Base-by-base conservation (phyloP, 2,888 invertebrate species). In the Ectobius pallidus region DNA sequence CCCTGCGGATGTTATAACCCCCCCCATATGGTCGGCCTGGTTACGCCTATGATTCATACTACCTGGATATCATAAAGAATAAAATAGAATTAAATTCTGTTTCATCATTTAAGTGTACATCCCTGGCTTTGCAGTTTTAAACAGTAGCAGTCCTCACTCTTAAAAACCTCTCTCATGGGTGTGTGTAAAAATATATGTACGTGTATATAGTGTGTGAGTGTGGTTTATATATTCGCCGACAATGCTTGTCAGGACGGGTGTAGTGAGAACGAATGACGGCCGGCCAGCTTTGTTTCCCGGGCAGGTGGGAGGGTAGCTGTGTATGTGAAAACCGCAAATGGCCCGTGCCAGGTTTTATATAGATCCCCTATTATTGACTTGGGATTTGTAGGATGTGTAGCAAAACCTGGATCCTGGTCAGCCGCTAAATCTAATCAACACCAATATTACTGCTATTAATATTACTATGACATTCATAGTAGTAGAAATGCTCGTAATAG, bases 311-410 rank as follows among this genome's bases (percentile, higher is more conserved):
- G 65, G 34, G 22, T 6, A 11, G 34, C 7, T 34, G 65, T 46
- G 65, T 65, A 46, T 65, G 65, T 65, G 65, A 72, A 72, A 72
- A 58, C 72, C 72, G 58, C 72, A 72, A 72, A 68, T 72, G 72
- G 72, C 67, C 65, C 65, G 65, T 65, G 27, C 46, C 72, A 72
- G 72, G 72, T 72, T 72, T 68, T 39, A 61, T 72, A 69, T 34
- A 62, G 62, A 58, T 61, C 62, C 58, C 42, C 58, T 67, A 42
- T 69, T 72, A 69, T 72, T 72, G 72, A 72, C 72, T 72, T 49
- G 72, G 72, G 72, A 69, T 58, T 61, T 72, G 61, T 32, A 32
- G 52, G 20, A 32, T 52, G 69, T 69, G 32, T 27, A 25, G 34
- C 32, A 68, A 22, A 65, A 39, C 18, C 14, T n/a, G 18, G 25